A percentile compares a stretch with the other conserved stretches of the same genome.
phyloP scores from a whole-genome alignment of 2,113 vertebrate genomes.

The Piprites chloris region DNA sequence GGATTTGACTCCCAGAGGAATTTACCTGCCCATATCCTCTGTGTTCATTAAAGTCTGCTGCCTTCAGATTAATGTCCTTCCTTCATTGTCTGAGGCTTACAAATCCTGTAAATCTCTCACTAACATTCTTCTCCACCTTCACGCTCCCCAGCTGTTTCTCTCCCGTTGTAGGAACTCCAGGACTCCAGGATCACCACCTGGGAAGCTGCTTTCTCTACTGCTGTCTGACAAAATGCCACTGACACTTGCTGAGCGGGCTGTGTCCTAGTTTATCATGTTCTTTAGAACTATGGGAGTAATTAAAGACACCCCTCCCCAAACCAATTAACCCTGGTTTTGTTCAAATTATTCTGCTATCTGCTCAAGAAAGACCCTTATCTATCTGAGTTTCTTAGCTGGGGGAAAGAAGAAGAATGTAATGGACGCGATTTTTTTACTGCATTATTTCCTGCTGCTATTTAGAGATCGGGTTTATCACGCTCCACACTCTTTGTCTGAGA shows the following conservation, averaged over 20 bases:
- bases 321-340: background rate
- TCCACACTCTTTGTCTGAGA: background rate
- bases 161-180: background rate
- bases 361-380: background rate
- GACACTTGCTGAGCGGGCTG: background rate
- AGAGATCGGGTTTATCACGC: fast-evolving
- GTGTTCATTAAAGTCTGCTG: background rate
- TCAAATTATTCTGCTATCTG: background rate
- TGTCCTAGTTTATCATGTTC: background rate
- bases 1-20: background rate
- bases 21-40: background rate
- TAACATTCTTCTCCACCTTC: background rate
- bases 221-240: background rate
- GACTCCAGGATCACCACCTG: background rate
- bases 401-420: background rate
- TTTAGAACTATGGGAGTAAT: background rate
- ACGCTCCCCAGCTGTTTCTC: background rate
- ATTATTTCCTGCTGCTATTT: background rate
- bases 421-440: background rate
- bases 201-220: background rate
- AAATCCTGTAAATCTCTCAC: background rate
- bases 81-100: background rate
- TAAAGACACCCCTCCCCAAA: background rate
- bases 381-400: background rate
- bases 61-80: background rate